Evolutionary conservation across 2,797 vertebrate genomes (phyloP).

Genomic region (Iguana delicatissima): DNA sequence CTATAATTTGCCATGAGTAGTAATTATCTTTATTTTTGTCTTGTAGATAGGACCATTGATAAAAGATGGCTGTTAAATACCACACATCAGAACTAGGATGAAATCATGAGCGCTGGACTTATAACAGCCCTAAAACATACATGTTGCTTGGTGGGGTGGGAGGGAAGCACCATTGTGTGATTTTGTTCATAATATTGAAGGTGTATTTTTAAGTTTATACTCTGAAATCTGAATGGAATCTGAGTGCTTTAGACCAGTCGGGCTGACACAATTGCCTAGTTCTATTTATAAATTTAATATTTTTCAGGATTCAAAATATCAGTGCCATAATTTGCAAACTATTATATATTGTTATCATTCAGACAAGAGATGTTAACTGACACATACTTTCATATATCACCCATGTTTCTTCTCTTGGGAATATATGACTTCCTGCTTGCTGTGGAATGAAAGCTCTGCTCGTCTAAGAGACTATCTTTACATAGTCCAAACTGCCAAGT

Average conservation of each 20-base stretch:
- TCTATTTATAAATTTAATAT: neutral
- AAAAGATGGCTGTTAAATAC: neutral
- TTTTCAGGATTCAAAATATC: neutral
- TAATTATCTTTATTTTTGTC: neutral
- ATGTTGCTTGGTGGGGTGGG: too few species aligned
- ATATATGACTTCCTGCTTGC: too few species aligned
- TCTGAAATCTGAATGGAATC: neutral
- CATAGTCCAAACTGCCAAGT: neutral
- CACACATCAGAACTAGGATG: neutral
- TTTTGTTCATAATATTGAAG: neutral
- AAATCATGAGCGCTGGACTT: neutral
- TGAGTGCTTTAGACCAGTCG: neutral
- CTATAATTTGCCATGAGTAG: neutral
- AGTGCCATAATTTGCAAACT: neutral
- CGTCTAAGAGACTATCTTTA: too few species aligned
- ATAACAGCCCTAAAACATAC: neutral
- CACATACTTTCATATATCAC: neutral
- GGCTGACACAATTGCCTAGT: too few species aligned
- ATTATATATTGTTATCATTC: neutral
- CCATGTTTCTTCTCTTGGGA: neutral
- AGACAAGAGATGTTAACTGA: neutral
- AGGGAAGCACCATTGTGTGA: too few species aligned
- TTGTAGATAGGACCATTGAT: neutral
- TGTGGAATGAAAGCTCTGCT: too few species aligned
- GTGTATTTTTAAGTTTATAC: neutral